A percentile compares a stretch with the other conserved stretches of the same genome.
Conservation (phyloP, 2,888 invertebrate species). For the Carpatolechia fugitivella region DNA sequence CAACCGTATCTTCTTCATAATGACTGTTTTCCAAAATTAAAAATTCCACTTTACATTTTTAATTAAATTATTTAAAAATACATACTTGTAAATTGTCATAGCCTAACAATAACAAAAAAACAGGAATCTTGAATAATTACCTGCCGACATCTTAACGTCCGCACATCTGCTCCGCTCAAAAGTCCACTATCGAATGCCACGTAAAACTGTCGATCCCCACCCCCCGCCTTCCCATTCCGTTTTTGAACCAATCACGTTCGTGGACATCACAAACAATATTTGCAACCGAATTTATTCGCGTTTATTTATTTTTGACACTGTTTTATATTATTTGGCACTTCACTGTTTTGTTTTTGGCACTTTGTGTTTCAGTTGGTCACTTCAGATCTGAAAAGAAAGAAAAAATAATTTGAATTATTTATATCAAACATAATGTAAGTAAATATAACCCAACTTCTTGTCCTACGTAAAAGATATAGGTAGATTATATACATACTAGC, state of each 20-base stretch:
- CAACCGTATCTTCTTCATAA: too few relatives aligned
- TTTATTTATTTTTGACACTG: conserved; percentile 27
- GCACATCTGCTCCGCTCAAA: conserved; percentile 42
- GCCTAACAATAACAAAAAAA: too few relatives aligned
- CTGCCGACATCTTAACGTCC: conserved; percentile 65
- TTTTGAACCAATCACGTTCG: conserved; percentile 54
- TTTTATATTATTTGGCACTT: conserved; percentile 10
- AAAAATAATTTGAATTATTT: background rate
- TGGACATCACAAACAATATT: conserved; percentile 51
- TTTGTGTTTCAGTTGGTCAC: background rate
- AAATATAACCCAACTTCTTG: too few relatives aligned
- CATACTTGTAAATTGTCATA: too few relatives aligned
- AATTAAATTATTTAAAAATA: too few relatives aligned
- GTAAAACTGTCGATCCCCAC: conserved; percentile 36
- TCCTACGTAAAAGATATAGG: too few relatives aligned
- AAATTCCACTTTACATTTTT: too few relatives aligned
- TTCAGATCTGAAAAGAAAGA: background rate
- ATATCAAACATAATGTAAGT: too few relatives aligned
- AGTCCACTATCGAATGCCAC: conserved; percentile 42
- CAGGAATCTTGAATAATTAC: conserved; percentile 34
- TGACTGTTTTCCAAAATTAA: too few relatives aligned
- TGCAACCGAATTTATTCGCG: background rate
- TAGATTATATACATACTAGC: too few relatives aligned
- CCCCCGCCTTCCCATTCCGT: conserved; percentile 70
- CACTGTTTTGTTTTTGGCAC: conserved; percentile 18